Conservation (phyloP, 2,888 invertebrate species). For the Melanotus villosus region DNA sequence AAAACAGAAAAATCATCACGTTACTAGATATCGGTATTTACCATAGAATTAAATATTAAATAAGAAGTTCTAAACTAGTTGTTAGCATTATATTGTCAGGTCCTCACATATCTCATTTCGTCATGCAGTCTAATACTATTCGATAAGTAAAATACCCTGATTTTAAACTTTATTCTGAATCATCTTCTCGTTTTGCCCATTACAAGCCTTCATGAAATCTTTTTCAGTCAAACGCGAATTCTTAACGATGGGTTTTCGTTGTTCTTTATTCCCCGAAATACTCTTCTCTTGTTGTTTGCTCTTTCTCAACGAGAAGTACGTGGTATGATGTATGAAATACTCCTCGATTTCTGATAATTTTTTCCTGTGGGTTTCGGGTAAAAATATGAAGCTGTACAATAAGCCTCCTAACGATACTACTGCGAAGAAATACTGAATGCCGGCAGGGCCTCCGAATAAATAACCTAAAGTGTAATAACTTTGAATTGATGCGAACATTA, state of each 20-base stretch:
- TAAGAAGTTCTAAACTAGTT: too few species aligned
- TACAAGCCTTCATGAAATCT: slow-evolving; percentile 45
- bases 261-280: background rate
- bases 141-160: background rate
- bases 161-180: slow-evolving; percentile 29
- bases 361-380: slow-evolving; percentile 70
- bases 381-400: slow-evolving; percentile 65
- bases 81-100: too few species aligned
- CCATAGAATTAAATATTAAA: too few species aligned
- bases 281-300: background rate
- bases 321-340: slow-evolving; percentile 67
- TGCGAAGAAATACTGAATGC: slow-evolving; percentile 73
- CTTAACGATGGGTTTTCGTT: slow-evolving; percentile 51
- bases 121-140: background rate
- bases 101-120: too few species aligned
- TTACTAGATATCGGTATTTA: too few species aligned
- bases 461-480: slow-evolving; percentile 66
- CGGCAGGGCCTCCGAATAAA: slow-evolving; percentile 68
- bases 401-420: slow-evolving; percentile 66
- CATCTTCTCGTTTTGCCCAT: slow-evolving; percentile 52
- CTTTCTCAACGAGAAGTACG: background rate
- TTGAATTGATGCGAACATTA: slow-evolving; percentile 74
- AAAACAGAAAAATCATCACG: too few species aligned
- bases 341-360: slow-evolving; percentile 69
- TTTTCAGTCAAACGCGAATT: slow-evolving; percentile 46